Conservation (phyloP, 1,140 invertebrate species). For the Nasonia giraulti region DNA sequence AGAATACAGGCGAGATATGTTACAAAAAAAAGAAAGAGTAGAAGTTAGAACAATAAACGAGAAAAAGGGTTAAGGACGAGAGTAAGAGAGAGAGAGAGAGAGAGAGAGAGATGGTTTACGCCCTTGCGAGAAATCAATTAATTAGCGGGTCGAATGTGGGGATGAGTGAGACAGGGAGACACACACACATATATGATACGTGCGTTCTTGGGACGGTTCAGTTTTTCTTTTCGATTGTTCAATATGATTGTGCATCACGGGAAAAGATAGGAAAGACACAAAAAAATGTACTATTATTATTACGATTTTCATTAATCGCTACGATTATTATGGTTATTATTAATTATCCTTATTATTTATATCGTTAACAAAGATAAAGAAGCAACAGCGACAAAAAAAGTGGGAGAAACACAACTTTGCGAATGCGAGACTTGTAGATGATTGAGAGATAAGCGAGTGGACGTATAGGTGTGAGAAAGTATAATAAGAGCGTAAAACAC, state of each 20-base stretch:
- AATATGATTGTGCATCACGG: neutral
- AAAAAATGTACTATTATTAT: constrained; percentile 55
- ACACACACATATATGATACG: neutral
- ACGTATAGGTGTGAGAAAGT: constrained; percentile 13
- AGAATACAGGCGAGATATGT: neutral
- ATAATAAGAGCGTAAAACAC: neutral
- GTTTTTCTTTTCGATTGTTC: neutral
- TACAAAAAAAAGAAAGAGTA: neutral
- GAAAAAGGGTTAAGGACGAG: constrained; percentile 41
- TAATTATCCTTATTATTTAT: constrained; percentile 64
- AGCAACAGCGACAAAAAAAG: constrained; percentile 34
- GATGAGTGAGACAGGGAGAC: constrained; percentile 5
- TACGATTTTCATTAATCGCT: constrained; percentile 63
- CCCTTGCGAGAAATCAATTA: constrained; percentile 25
- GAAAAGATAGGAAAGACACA: constrained; percentile 19
- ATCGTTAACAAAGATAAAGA: constrained; percentile 59
- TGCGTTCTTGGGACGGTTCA: constrained; percentile 16
- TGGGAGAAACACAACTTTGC: constrained; percentile 35
- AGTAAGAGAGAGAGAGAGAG: neutral
- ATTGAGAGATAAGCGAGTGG: constrained; percentile 8
- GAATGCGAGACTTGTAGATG: constrained; percentile 1
- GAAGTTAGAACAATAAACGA: constrained; percentile 44
- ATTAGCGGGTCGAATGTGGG: constrained; percentile 15
- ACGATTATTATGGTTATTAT: constrained; percentile 64
- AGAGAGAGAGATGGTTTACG: constrained; percentile 6